Base-by-base conservation (phyloP, 2,797 vertebrate species). In the Intellagama lesueurii region DNA sequence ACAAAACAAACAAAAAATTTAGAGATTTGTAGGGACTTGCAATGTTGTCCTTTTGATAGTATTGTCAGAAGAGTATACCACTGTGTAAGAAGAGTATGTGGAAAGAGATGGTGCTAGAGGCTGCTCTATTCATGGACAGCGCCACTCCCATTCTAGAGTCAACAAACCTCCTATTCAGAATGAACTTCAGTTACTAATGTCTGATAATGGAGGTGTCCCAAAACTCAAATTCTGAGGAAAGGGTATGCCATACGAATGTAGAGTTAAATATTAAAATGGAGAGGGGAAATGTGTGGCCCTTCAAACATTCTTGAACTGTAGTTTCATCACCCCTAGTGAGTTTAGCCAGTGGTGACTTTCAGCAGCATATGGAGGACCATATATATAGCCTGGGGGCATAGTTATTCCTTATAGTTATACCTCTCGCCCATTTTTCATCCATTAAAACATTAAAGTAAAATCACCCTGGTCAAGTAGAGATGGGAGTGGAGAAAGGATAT, bases 391-490 rank as follows among this genome's bases (percentile, higher is more conserved):
- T n/a, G n/a, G 72, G 72, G 72, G 40, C 32, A 7, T 75, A 8
- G 52, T 56, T 56, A 56, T 19, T 8, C 68, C 9, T 11, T 69
- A 28, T 69, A 28, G 2, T 3, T 4, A 40, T 17, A 12, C 17
- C 19, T 11, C 35, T n/a, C 2, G 1, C 2, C 8, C n/a, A 0
- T 28, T 1, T 28, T 0, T 24, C 40, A 47, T 66, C 40, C 1
- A 44, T 83, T 69, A 30, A 47, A 70, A 83, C 3, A 30, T 22
- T 19, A 64, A 64, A n/a, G 49, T 16, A n/a, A 56, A 80, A 56
- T 56, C 28, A 11, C 16, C 28, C 30, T 26, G 56, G 17, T 16
- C 30, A 14, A 17, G 12, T 28, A 2, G 40, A 69, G 64, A 68
- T 17, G 68, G 40, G 60, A 26, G 12, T 83, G 66, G 64, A 47